Evolutionary conservation across 1,140 invertebrate genomes (phyloP).

Genomic region (Dendroctonus valens): DNA sequence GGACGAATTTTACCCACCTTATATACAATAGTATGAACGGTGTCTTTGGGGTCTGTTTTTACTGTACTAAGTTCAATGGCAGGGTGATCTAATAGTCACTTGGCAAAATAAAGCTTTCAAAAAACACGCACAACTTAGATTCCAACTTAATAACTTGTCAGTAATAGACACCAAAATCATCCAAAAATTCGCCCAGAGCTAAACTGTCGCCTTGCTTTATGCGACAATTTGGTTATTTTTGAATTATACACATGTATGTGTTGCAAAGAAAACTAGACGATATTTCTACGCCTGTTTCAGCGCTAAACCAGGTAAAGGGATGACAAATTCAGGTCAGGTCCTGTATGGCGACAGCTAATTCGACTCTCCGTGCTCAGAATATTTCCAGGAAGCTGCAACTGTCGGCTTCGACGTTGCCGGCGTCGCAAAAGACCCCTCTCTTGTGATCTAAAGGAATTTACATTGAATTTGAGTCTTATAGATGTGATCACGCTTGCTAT

Average conservation of each 20-base stretch:
- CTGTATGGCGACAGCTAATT: slow-evolving; percentile 39
- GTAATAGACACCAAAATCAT: too few relatives aligned
- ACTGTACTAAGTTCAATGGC: too few relatives aligned
- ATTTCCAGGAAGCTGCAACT: slow-evolving; percentile 25
- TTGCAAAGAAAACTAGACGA: slow-evolving; percentile 21
- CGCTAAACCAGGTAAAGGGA: slow-evolving; percentile 29
- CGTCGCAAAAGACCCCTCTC: neutral
- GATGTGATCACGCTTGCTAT: neutral
- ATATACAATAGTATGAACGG: too few relatives aligned
- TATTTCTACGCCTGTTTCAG: slow-evolving; percentile 24
- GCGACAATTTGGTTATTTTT: neutral
- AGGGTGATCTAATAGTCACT: too few relatives aligned
- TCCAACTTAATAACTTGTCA: too few relatives aligned
- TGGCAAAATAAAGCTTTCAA: too few relatives aligned
- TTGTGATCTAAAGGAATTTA: neutral
- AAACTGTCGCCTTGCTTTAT: too few relatives aligned
- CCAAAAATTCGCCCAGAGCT: too few relatives aligned
- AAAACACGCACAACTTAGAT: too few relatives aligned
- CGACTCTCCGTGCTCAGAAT: slow-evolving; percentile 37
- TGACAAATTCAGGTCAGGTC: slow-evolving; percentile 37
- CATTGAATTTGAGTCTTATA: slow-evolving; percentile 6
- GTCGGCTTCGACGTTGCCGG: slow-evolving; percentile 1
- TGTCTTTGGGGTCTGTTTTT: too few relatives aligned
- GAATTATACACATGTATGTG: neutral
- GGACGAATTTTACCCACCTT: too few relatives aligned